phyloP scores from a whole-genome alignment of 92 coral and sea anemone genomes.

The Siderastrea radians region DNA sequence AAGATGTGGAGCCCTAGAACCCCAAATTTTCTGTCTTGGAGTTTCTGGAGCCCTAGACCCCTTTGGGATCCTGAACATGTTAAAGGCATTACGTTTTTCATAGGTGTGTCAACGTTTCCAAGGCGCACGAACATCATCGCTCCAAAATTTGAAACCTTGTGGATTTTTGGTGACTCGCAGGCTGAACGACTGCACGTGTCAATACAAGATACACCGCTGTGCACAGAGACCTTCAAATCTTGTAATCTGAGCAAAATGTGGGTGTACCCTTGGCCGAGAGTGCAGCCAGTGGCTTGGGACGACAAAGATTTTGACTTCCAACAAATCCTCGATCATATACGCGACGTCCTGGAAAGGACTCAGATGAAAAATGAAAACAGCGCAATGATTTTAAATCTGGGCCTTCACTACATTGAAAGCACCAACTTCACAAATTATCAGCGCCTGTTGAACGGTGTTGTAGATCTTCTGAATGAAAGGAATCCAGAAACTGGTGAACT shows the following conservation, averaged over 20 bases:
- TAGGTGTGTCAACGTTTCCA: too few relatives aligned
- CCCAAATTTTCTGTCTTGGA: too few relatives aligned
- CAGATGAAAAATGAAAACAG: slow-evolving; percentile 84
- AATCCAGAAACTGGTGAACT: slow-evolving; percentile 37
- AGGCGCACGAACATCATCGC: neutral
- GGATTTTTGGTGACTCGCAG: slow-evolving; percentile 96
- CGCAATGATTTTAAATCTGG: slow-evolving; percentile 85
- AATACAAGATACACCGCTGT: slow-evolving; percentile 68
- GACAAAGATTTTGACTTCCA: slow-evolving; percentile 79
- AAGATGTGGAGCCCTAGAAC: too few relatives aligned
- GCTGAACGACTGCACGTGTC: slow-evolving; percentile 81
- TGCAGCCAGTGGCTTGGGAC: slow-evolving; percentile 64
- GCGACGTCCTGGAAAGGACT: slow-evolving; percentile 64
- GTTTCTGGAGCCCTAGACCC: too few relatives aligned
- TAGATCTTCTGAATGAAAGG: slow-evolving; percentile 61
- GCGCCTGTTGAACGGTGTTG: slow-evolving; percentile 64
- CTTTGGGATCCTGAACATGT: too few relatives aligned
- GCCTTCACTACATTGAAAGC: slow-evolving; percentile 83
- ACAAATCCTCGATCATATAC: slow-evolving; percentile 66
- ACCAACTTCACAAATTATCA: slow-evolving; percentile 71
- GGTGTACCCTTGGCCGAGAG: slow-evolving; percentile 76
- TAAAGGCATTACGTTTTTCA: too few relatives aligned
- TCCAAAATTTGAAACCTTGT: slow-evolving; percentile 48
- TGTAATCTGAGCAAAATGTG: slow-evolving; percentile 87
- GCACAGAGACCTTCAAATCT: slow-evolving; percentile 78